Evolutionary conservation across 2,113 vertebrate genomes (phyloP), one percentile per base, ranked within the genome.

Genomic region (Sula dactylatra): DNA sequence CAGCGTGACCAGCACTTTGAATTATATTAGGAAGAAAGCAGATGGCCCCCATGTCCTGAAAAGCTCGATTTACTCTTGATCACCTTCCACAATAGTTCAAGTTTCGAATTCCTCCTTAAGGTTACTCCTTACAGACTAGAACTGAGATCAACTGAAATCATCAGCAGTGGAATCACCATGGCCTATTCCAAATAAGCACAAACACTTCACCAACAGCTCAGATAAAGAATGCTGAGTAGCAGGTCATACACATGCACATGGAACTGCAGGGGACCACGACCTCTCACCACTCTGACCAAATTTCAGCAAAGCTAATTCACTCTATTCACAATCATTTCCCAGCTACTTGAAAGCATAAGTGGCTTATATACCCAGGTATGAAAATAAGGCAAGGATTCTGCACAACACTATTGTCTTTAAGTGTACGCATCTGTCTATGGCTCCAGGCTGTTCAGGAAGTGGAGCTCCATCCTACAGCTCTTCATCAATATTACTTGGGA

Each of bases 181-280:
- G 34, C 2, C 19, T 18, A 2, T 24, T 38, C 36, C 2, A 1
- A 59, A 36, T 2, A 65, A 58, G 52, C 52, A 20, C 44, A 42
- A 58, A 24, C 19, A 4, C 31, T 14, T 27, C 4, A 4, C n/a
- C 87, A 50, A 2, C 8, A 79, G 56, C 65, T 67, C 36, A 13
- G 50, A 36, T 4, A 17, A 45, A 27, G 59, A 64, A 8, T 0
- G 0, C 6, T 11, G 36, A 2, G 0, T 1, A 20, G 49, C 21
- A 58, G 50, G 54, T 36, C 36, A 2, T 7, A 34, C 29, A 12
- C 0, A 3, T 1, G 4, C 31, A 36, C 47, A 6, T 17, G 3
- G 1, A 26, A 38, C 19, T 34, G 26, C 45, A 7, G 10, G 5
- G 13, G 18, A 65, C 31, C 55, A 14, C 1, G 0, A 12, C 34